phyloP scores from a whole-genome alignment of 2,113 vertebrate species.

The Atlantisia rogersi region DNA sequence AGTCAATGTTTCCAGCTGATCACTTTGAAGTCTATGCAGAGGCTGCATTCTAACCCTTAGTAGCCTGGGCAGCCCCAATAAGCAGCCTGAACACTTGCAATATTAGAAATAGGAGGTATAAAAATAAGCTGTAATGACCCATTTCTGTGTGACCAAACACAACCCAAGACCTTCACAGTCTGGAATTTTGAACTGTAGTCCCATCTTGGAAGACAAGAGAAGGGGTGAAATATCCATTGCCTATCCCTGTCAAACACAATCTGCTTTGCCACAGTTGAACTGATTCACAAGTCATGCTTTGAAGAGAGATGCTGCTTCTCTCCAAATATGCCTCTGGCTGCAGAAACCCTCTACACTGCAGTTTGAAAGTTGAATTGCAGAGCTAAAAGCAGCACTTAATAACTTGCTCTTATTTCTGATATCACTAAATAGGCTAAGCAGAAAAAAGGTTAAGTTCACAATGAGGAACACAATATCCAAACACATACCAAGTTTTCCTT shows the following conservation, averaged over 20 bases:
- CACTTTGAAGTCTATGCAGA: background rate
- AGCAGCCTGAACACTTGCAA: background rate
- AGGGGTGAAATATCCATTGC: background rate
- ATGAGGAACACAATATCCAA: background rate
- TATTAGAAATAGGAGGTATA: background rate
- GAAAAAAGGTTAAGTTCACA: background rate
- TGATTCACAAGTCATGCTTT: background rate
- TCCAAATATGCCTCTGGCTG: background rate
- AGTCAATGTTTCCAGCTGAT: background rate
- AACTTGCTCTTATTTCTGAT: background rate
- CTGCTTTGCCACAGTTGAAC: background rate
- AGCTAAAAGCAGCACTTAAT: background rate
- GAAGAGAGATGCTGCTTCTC: background rate
- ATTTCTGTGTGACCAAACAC: background rate
- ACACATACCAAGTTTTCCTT: background rate
- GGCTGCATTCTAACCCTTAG: background rate
- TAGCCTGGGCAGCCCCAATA: background rate
- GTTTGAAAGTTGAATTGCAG: background rate
- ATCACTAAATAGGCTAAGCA: background rate
- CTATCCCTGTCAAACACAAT: background rate
- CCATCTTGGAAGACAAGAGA: background rate
- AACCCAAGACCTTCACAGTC: background rate
- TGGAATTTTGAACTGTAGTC: background rate
- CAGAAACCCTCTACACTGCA: background rate
- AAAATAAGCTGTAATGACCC: background rate